Percentiles rank a stretch among this genome's conserved stretches.
phyloP scores from a whole-genome alignment of 2,888 invertebrate genomes.

The Horisme vitalbata region DNA sequence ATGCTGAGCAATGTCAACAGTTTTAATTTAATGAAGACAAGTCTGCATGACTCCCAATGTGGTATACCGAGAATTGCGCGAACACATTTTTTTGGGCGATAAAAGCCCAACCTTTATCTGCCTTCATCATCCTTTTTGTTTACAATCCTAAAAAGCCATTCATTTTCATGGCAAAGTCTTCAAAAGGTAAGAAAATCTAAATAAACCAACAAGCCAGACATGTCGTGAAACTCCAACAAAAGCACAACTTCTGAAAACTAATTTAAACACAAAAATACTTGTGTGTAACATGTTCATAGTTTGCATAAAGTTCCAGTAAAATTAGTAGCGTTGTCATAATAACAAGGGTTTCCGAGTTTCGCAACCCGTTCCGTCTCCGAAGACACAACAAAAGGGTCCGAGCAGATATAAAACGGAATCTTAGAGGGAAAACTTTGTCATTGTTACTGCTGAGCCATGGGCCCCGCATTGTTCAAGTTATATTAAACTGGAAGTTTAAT shows the following conservation, averaged over 20 bases:
- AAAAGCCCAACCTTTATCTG: too few species aligned
- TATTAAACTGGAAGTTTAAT: conserved; percentile 75
- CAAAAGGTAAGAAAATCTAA: not conserved
- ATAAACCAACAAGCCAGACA: not conserved
- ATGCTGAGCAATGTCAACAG: too few species aligned
- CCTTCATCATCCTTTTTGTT: too few species aligned
- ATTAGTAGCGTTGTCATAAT: conserved; percentile 59
- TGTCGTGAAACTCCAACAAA: conserved; percentile 18
- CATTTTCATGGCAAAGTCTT: too few species aligned
- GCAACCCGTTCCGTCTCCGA: conserved; percentile 43
- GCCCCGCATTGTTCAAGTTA: conserved; percentile 74
- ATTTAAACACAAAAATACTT: conserved; percentile 24
- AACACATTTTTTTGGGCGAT: too few species aligned
- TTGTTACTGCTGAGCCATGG: conserved; percentile 69
- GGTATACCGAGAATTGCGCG: too few species aligned
- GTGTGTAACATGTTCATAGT: conserved; percentile 30
- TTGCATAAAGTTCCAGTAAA: conserved; percentile 46
- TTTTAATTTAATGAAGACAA: too few species aligned
- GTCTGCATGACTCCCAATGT: too few species aligned
- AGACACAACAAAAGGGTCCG: conserved; percentile 59
- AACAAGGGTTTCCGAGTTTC: conserved; percentile 50
- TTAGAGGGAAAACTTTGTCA: conserved; percentile 73
- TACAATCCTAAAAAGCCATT: too few species aligned
- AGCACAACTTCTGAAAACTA: conserved; percentile 19
- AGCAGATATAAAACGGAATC: conserved; percentile 67